Percentiles rank a stretch among this genome's conserved stretches.
Evolutionary conservation across 2,888 invertebrate genomes (phyloP).

Genomic region (Pyrrhia umbra): DNA sequence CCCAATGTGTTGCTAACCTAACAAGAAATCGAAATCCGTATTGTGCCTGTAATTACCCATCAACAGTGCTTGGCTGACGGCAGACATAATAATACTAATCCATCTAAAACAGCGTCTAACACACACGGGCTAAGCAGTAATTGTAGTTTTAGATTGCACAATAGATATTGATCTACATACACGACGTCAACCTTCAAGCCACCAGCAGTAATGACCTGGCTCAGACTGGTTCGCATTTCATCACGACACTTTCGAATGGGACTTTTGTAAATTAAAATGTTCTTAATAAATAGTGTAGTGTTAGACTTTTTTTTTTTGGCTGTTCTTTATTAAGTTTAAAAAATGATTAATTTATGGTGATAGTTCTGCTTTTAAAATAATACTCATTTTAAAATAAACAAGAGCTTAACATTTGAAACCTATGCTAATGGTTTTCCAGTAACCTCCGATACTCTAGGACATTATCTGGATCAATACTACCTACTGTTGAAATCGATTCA

Average conservation of each 20-base stretch:
- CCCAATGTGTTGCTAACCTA: too few species aligned
- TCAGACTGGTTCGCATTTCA: constrained; percentile 60
- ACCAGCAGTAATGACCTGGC: constrained; percentile 58
- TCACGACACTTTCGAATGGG: constrained; percentile 59
- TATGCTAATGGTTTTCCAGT: too few species aligned
- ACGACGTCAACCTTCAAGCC: constrained; percentile 61
- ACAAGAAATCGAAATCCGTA: too few species aligned
- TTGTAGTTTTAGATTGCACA: constrained; percentile 54
- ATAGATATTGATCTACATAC: constrained; percentile 65
- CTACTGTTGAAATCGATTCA: too few species aligned
- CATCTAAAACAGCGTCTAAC: neutral
- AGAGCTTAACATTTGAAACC: too few species aligned
- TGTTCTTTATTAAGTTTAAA: neutral
- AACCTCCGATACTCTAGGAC: too few species aligned
- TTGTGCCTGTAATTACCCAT: neutral
- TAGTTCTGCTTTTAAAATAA: too few species aligned
- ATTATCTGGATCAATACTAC: too few species aligned
- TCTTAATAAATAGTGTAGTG: neutral
- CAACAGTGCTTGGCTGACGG: neutral
- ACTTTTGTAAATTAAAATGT: constrained; percentile 31
- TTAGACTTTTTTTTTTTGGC: neutral
- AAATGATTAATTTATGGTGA: too few species aligned
- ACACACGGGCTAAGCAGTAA: constrained; percentile 27
- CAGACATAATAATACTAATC: neutral
- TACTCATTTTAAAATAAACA: too few species aligned